Conservation (phyloP, 1,140 invertebrate genomes). For the Augochlora pura region DNA sequence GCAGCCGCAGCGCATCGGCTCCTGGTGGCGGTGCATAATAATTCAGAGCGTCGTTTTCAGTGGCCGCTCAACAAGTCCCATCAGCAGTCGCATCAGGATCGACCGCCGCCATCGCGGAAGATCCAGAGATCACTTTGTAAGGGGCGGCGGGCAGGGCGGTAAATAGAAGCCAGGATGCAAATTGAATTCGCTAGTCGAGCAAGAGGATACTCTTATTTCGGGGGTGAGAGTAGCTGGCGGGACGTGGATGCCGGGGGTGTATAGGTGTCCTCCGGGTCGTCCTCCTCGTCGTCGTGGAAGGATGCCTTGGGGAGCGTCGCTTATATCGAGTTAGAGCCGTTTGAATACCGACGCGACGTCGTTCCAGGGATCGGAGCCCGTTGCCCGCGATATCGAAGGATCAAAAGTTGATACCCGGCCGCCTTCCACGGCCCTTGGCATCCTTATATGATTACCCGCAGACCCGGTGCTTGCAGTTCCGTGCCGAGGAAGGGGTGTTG, state of each 20-base stretch:
- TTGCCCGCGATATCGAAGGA: constrained; percentile 66
- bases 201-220: constrained; percentile 66
- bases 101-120: not conserved
- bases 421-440: constrained; percentile 53
- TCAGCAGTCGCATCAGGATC: too few species aligned
- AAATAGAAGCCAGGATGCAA: constrained; percentile 70
- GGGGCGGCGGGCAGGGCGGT: constrained; percentile 24
- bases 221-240: constrained; percentile 47
- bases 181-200: constrained; percentile 72
- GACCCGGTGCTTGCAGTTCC: constrained; percentile 56
- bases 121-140: constrained; percentile 1
- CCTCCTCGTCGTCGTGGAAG: constrained; percentile 51
- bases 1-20: too few species aligned
- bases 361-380: constrained; percentile 19
- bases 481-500: constrained; percentile 34
- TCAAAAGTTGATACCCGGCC: constrained; percentile 75
- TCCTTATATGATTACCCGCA: constrained; percentile 75
- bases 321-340: constrained; percentile 79
- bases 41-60: too few species aligned
- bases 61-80: too few species aligned
- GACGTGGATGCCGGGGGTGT: constrained; percentile 42
- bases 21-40: too few species aligned
- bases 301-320: constrained; percentile 72
- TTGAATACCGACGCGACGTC: constrained; percentile 73
- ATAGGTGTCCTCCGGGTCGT: constrained; percentile 62